Conservation (phyloP, 1,140 invertebrate species). For the Drosophila equinoxialis region DNA sequence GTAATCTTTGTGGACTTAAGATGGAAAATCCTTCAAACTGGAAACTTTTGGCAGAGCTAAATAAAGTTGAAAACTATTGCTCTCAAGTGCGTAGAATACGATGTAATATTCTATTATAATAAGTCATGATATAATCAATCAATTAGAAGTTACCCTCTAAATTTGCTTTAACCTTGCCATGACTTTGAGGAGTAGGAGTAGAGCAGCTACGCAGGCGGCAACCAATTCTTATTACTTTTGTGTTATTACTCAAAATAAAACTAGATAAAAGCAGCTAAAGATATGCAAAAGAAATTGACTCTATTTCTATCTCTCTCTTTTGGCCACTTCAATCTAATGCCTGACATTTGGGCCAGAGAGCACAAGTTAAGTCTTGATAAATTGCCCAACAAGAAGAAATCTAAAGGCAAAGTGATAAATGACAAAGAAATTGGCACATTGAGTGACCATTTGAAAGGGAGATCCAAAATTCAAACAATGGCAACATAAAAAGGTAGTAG, state of each 20-base stretch:
- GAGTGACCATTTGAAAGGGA: slow-evolving; percentile 20
- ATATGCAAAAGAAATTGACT: slow-evolving; percentile 2
- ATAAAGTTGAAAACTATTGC: slow-evolving; percentile 13
- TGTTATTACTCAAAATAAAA: slow-evolving; percentile 28
- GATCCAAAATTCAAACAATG: not conserved
- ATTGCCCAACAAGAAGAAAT: slow-evolving; percentile 46
- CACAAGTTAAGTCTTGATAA: slow-evolving; percentile 75
- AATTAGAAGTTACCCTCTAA: slow-evolving; percentile 21
- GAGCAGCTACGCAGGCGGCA: not conserved
- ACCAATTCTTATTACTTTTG: not conserved
- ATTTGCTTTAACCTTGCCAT: slow-evolving; percentile 57
- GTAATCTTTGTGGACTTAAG: slow-evolving; percentile 39
- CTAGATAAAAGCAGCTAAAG: slow-evolving; percentile 19
- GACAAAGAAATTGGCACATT: slow-evolving; percentile 74
- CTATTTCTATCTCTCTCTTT: not conserved
- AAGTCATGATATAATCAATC: slow-evolving; percentile 39
- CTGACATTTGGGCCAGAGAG: slow-evolving; percentile 57
- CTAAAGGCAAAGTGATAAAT: slow-evolving; percentile 69
- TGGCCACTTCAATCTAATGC: slow-evolving; percentile 20
- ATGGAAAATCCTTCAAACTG: slow-evolving; percentile 3
- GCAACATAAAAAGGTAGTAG: not conserved
- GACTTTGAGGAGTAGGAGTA: slow-evolving; percentile 42
- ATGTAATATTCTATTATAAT: not conserved
- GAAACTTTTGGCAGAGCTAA: not conserved
- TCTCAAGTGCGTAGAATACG: not conserved